Evolutionary conservation across 2,888 invertebrate genomes (phyloP).

Genomic region (Eurytoma adleriae): DNA sequence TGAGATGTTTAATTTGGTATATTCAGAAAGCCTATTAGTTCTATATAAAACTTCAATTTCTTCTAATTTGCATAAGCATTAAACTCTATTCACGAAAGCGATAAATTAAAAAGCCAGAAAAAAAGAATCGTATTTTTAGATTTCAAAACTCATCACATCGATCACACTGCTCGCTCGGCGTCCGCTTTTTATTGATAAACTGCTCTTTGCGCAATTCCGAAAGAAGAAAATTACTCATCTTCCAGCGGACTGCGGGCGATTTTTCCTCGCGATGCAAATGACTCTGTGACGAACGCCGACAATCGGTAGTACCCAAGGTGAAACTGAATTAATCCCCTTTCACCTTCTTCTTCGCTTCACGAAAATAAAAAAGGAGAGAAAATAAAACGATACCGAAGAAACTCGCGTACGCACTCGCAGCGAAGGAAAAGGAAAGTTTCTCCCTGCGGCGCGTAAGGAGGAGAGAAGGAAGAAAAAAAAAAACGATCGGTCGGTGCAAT

Average conservation of each 20-base stretch:
- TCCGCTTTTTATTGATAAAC: too few species aligned
- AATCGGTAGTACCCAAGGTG: slow-evolving; percentile 1
- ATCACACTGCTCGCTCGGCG: too few species aligned
- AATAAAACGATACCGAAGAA: neutral
- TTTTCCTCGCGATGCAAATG: neutral
- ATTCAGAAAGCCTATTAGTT: too few species aligned
- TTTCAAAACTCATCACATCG: too few species aligned
- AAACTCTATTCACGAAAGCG: too few species aligned
- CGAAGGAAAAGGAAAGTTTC: slow-evolving; percentile 13
- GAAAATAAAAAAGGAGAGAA: neutral
- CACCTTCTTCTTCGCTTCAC: neutral
- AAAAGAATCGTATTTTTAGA: too few species aligned
- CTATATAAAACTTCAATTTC: too few species aligned
- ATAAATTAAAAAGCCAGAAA: too few species aligned
- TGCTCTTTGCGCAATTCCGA: neutral
- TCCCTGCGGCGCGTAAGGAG: neutral
- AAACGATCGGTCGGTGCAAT: neutral
- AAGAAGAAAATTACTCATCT: slow-evolving; percentile 15
- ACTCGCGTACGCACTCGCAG: neutral
- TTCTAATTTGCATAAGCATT: too few species aligned
- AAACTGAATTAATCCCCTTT: slow-evolving; percentile 5
- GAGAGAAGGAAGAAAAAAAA: neutral
- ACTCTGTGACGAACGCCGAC: neutral
- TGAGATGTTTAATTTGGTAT: too few species aligned
- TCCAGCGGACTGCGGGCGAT: neutral